phyloP scores from a whole-genome alignment of 2,888 invertebrate genomes.

The Seira sanloemensis region DNA sequence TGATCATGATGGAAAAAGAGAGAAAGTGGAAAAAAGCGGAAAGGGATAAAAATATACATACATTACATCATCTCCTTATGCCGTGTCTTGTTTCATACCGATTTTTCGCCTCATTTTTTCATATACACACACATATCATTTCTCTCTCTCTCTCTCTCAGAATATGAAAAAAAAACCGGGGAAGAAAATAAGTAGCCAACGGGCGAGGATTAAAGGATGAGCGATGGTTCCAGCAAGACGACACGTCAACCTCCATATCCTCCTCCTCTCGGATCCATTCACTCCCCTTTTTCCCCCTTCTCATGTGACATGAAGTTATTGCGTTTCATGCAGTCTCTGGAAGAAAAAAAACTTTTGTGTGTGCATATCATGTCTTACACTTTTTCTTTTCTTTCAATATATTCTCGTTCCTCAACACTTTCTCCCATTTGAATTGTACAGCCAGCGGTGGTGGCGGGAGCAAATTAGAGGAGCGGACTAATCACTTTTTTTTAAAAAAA shows the following conservation, averaged over 20 bases:
- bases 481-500: too few relatives aligned
- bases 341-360: not conserved
- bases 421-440: too few relatives aligned
- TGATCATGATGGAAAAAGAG: not conserved
- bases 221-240: conserved; percentile 62
- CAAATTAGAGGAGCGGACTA: too few relatives aligned
- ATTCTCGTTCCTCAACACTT: not conserved
- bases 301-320: not conserved
- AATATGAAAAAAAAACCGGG: conserved; percentile 18
- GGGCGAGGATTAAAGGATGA: conserved; percentile 67
- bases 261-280: conserved; percentile 16
- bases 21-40: not conserved
- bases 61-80: not conserved
- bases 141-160: too few relatives aligned
- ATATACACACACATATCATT: not conserved
- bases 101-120: not conserved
- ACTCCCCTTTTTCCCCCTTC: conserved; percentile 9
- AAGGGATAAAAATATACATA: not conserved
- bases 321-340: not conserved
- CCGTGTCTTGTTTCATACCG: not conserved
- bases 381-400: not conserved
- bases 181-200: conserved; percentile 63
- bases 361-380: not conserved
- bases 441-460: too few relatives aligned
- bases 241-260: conserved; percentile 59